Evolutionary conservation across 1,140 invertebrate genomes (phyloP).

Genomic region (Trialeurodes vaporariorum): DNA sequence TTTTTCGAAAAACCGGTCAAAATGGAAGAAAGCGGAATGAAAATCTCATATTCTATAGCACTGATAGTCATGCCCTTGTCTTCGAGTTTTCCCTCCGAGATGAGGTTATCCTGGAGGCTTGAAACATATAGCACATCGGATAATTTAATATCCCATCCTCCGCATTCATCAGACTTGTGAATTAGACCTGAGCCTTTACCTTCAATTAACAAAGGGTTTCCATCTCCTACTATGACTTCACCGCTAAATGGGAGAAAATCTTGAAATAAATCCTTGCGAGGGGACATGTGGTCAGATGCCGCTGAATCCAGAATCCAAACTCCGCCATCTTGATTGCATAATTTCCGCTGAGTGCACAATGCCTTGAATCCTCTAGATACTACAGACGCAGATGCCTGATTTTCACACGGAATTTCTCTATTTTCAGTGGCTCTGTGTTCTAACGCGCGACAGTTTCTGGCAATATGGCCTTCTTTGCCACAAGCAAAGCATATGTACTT

Average conservation of each 20-base stretch:
- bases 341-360: background rate
- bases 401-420: too few relatives aligned
- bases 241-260: background rate
- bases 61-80: constrained; percentile 6
- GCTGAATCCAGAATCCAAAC: background rate
- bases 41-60: too few relatives aligned
- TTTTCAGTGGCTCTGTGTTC: too few relatives aligned
- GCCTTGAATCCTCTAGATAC: background rate
- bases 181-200: background rate
- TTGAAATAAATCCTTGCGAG: background rate
- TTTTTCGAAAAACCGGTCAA: too few relatives aligned
- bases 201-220: background rate
- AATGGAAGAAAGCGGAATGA: too few relatives aligned
- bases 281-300: background rate
- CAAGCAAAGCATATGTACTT: background rate
- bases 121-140: constrained; percentile 1
- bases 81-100: constrained; percentile 4
- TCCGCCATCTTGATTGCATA: background rate
- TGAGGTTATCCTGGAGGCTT: constrained; percentile 3
- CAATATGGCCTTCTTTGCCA: background rate
- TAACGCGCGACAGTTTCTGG: background rate
- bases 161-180: background rate
- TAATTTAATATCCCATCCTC: constrained; percentile 2
- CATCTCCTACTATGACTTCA: background rate
- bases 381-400: background rate